Base-by-base conservation (phyloP, 2,797 vertebrate genomes). In the Alfaro cultratus region DNA sequence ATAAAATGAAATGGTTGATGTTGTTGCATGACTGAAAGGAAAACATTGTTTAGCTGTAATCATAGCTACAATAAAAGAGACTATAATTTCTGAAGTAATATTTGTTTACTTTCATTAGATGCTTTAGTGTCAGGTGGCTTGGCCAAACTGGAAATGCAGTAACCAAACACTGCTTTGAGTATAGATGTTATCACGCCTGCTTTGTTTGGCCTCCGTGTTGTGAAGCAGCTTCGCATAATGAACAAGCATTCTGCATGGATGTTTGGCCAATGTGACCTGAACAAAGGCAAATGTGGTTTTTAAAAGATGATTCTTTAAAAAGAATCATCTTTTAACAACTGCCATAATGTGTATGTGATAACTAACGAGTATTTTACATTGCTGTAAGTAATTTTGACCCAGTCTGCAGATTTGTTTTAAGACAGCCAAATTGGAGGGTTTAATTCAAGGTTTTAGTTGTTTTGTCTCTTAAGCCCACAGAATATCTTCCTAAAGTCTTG, bases 131-230 rank as follows among this genome's bases (percentile, higher is more conserved):
- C 83, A 36, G 68, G 76, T 67, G 29, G 77, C 67, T 80, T 83
- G n/a, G 72, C 29, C 72, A 74, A 81, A 90, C 91, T 84, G 75
- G 84, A 86, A 83, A 16, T 67, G 36, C 46, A 62, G 83, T 81
- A 85, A 90, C 79, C 47, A 78, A 81, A 85, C 75, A 80, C 76
- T n/a, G 13, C 39, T 73, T 79, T 75, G 11, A 21, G 41, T 73
- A 39, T 31, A 43, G 62, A 60, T 79, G 53, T 49, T 43, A 74
- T 74, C 70, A 67, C 55, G 57, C 10, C 41, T 77, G 36, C 41
- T 55, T 0, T 62, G 45, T 88, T 79, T 80, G 29, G 23, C 29
- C 70, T 49, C 2, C 78, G 57, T 45, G 29, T 62, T 18, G 55
- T 45, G 34, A 76, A 45, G 73, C 73, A 51, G 26, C 21, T 2